These are phyloP conservation scores for Augochlorella aurata DNA, from an alignment of 2,888 invertebrate species.

Conservation along the genomic window DNA sequence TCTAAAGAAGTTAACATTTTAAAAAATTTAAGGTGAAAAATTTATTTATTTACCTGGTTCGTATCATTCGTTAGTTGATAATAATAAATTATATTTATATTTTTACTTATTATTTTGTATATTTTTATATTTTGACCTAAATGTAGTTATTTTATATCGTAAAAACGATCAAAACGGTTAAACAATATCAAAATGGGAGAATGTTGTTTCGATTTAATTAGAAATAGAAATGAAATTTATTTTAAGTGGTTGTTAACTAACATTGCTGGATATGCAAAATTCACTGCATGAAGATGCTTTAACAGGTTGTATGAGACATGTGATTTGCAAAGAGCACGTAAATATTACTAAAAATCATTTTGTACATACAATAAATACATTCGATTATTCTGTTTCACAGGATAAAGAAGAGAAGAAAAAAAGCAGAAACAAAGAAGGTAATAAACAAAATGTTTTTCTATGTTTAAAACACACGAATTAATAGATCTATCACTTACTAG, in stretches of 20 bases:
- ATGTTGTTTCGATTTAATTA: neutral
- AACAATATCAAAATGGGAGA: neutral
- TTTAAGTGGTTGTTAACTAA: constrained; percentile 2
- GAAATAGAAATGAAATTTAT: constrained; percentile 6
- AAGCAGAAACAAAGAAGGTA: constrained; percentile 95
- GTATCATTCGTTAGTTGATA: neutral
- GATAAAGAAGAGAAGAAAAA: constrained; percentile 94
- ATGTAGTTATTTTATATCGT: neutral
- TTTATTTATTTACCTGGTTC: neutral
- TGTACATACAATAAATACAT: constrained; percentile 30
- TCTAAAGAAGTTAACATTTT: neutral
- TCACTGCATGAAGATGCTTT: constrained; percentile 41
- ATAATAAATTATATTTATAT: neutral
- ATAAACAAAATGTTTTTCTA: constrained; percentile 35
- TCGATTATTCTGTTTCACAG: constrained; percentile 83
- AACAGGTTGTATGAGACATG: constrained; percentile 9
- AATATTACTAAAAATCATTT: constrained; percentile 26
- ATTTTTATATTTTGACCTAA: neutral
- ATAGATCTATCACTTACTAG: neutral
- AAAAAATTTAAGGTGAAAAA: neutral
- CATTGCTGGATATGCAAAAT: constrained; percentile 12
- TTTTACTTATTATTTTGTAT: neutral
- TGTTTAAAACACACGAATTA: neutral
- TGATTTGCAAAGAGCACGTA: constrained; percentile 41
- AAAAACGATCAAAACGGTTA: neutral